A percentile compares a stretch with the other conserved stretches of the same genome.
Evolutionary conservation across 2,888 invertebrate genomes (phyloP).

Genomic region (Strigamia maritima): DNA sequence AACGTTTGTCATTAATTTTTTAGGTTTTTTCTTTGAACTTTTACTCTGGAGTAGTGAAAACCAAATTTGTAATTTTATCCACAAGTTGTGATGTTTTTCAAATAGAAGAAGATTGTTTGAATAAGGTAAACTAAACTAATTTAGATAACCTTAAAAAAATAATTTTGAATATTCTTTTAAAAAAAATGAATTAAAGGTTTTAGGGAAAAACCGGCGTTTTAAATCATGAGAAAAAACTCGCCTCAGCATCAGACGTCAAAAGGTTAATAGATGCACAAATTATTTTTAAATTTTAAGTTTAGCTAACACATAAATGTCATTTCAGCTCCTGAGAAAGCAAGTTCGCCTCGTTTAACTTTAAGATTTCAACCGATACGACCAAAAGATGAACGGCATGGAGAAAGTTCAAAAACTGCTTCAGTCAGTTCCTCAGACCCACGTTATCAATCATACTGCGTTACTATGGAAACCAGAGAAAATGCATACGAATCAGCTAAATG

Average conservation of each 20-base stretch:
- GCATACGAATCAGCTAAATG: constrained; percentile 38
- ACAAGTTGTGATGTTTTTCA: too few species aligned
- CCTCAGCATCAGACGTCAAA: constrained; percentile 33
- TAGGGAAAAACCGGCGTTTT: background rate
- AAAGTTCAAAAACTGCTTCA: constrained; percentile 43
- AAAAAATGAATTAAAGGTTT: background rate
- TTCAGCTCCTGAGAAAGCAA: constrained; percentile 34
- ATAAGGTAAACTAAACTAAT: too few species aligned
- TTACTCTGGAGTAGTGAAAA: too few species aligned
- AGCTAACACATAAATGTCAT: background rate
- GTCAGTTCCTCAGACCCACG: constrained; percentile 44
- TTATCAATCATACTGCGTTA: constrained; percentile 44
- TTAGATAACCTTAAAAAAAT: too few species aligned
- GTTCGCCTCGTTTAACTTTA: constrained; percentile 35
- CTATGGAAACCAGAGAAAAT: constrained; percentile 43
- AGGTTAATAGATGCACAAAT: background rate
- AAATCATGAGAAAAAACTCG: constrained; percentile 35
- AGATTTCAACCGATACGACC: constrained; percentile 41
- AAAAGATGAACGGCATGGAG: constrained; percentile 42
- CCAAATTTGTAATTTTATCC: too few species aligned
- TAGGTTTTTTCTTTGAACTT: too few species aligned
- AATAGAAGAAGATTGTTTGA: too few species aligned
- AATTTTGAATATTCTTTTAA: background rate
- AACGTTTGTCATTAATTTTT: too few species aligned
- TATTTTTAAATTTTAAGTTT: background rate